phyloP scores from a whole-genome alignment of 2,797 vertebrate genomes.

The Falco peregrinus region DNA sequence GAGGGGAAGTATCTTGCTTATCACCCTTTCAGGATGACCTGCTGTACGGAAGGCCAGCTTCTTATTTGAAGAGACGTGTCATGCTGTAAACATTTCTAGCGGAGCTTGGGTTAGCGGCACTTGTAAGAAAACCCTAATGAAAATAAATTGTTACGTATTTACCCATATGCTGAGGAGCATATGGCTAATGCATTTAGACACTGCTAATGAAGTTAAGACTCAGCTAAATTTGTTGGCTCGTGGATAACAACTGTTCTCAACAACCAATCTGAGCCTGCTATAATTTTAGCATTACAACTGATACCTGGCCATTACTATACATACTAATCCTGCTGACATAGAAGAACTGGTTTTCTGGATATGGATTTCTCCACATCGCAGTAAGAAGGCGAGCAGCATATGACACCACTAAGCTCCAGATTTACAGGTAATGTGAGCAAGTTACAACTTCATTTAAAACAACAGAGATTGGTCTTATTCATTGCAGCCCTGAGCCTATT shows the following conservation, averaged over 20 bases:
- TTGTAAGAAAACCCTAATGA: conserved; percentile 67
- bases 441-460: neutral
- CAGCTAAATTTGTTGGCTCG: conserved; percentile 64
- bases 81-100: conserved; percentile 32
- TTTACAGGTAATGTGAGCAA: neutral
- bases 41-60: neutral
- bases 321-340: neutral
- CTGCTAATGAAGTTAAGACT: conserved; percentile 72
- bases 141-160: conserved; percentile 75
- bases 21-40: neutral
- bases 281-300: conserved; percentile 33
- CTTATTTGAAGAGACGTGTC: conserved; percentile 11
- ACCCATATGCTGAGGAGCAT: conserved; percentile 72
- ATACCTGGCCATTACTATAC: conserved; percentile 7
- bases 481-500: neutral
- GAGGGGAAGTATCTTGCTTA: neutral
- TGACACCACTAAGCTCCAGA: neutral
- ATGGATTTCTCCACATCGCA: neutral
- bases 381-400: neutral
- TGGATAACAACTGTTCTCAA: conserved; percentile 60
- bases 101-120: conserved; percentile 41
- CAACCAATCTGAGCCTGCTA: conserved; percentile 11
- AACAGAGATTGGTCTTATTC: neutral
- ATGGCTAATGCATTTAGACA: conserved; percentile 74
- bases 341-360: neutral